Conservation (phyloP, 2,888 invertebrate species). For the Hemistola chrysoprasaria region DNA sequence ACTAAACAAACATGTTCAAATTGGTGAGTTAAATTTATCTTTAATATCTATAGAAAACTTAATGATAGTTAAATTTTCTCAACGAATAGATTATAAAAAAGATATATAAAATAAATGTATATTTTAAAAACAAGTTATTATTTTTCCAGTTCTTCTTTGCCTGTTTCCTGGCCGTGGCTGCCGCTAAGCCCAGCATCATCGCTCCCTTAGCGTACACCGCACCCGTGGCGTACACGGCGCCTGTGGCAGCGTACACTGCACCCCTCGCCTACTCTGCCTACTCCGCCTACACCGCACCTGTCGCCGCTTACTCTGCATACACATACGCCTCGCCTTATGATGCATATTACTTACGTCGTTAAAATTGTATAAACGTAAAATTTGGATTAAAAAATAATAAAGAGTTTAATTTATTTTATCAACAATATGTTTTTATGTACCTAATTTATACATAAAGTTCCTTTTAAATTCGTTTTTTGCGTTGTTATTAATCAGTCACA, state of each 20-base stretch:
- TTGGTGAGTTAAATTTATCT: background rate
- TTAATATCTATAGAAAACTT: too few relatives aligned
- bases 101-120: too few relatives aligned
- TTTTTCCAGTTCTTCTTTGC: constrained; percentile 66
- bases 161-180: constrained; percentile 73
- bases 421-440: too few relatives aligned
- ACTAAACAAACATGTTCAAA: background rate
- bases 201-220: constrained; percentile 54
- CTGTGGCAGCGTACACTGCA: constrained; percentile 46
- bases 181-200: constrained; percentile 62
- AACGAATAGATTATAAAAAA: too few relatives aligned
- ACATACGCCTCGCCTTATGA: constrained; percentile 47
- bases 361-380: constrained; percentile 16
- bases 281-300: constrained; percentile 48
- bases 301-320: constrained; percentile 48
- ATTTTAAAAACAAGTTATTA: constrained; percentile 3
- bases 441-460: too few relatives aligned
- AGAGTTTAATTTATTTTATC: background rate
- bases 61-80: too few relatives aligned
- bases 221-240: constrained; percentile 40
- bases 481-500: too few relatives aligned
- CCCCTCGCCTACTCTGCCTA: constrained; percentile 50
- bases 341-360: constrained; percentile 35
- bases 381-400: background rate
- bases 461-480: too few relatives aligned